phyloP scores from a whole-genome alignment of 2,113 vertebrate genomes.

The Cavia porcellus region DNA sequence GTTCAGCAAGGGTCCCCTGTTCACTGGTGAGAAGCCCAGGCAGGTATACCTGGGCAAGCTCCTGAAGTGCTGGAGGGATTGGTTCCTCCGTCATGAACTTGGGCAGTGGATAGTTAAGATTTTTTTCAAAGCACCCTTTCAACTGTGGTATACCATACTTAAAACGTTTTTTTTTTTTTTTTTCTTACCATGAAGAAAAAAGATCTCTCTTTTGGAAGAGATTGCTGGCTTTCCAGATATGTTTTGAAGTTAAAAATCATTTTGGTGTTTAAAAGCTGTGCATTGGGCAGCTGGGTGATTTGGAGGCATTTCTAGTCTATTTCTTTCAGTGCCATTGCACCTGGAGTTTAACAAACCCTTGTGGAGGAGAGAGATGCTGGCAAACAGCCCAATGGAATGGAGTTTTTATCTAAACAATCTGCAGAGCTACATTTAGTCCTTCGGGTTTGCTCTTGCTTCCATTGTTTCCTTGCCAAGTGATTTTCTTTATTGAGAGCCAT shows the following conservation, averaged over 20 bases:
- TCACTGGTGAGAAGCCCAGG: accelerated
- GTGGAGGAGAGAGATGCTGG: constrained; percentile 20
- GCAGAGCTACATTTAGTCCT: not conserved
- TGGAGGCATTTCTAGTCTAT: not conserved
- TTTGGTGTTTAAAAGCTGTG: constrained; percentile 1
- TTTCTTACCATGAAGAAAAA: not conserved
- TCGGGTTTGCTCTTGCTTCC: constrained; percentile 11
- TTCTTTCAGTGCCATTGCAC: not conserved
- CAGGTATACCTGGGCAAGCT: accelerated
- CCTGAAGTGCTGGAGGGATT: not conserved
- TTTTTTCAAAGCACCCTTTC: not conserved
- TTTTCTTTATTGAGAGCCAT: constrained; percentile 25
- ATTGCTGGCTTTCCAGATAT: constrained; percentile 46
- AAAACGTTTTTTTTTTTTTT: not conserved
- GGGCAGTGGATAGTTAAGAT: not conserved
- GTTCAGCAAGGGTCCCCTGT: accelerated
- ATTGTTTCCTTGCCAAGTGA: not conserved
- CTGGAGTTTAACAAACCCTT: not conserved
- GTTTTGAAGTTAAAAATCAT: constrained; percentile 38
- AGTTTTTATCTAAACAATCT: not conserved
- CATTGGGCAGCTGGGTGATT: not conserved
- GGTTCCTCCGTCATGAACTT: not conserved
- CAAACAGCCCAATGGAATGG: not conserved
- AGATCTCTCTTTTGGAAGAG: not conserved
- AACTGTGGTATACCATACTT: not conserved